phyloP scores from a whole-genome alignment of 2,888 invertebrate species.

The Chironomus tentans region DNA sequence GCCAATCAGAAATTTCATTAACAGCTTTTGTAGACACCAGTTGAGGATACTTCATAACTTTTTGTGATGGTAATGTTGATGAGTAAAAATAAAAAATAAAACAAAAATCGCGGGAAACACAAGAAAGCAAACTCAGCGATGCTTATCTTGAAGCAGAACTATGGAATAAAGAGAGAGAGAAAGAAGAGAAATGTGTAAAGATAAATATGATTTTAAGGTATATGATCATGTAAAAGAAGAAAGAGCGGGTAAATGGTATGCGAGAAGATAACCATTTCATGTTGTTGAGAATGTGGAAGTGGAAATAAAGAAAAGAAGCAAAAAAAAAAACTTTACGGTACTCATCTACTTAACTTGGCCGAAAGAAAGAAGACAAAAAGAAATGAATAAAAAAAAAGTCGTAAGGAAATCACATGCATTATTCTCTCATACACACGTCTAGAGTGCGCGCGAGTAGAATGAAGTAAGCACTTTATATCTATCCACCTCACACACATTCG shows the following conservation, averaged over 20 bases:
- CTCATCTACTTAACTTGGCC: not conserved
- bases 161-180: not conserved
- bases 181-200: not conserved
- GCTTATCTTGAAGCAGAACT: not conserved
- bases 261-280: not conserved
- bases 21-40: slow-evolving; percentile 50
- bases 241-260: not conserved
- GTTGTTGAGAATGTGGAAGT: not conserved
- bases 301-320: not conserved
- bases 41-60: slow-evolving; percentile 51
- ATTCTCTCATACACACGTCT: slow-evolving; percentile 3
- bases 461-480: not conserved
- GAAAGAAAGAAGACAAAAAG: not conserved
- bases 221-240: not conserved
- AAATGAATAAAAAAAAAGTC: not conserved
- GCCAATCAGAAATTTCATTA: slow-evolving; percentile 61
- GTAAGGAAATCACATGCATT: slow-evolving; percentile 1
- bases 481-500: slow-evolving; percentile 1
- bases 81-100: not conserved
- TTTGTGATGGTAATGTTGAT: not conserved
- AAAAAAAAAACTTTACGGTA: slow-evolving; percentile 15
- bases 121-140: not conserved
- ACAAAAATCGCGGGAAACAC: not conserved
- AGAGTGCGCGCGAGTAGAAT: not conserved
- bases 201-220: not conserved